A percentile compares a stretch with the other conserved stretches of the same genome.
phyloP scores from a whole-genome alignment of 2,888 invertebrate genomes.

The Lycia hirtaria region DNA sequence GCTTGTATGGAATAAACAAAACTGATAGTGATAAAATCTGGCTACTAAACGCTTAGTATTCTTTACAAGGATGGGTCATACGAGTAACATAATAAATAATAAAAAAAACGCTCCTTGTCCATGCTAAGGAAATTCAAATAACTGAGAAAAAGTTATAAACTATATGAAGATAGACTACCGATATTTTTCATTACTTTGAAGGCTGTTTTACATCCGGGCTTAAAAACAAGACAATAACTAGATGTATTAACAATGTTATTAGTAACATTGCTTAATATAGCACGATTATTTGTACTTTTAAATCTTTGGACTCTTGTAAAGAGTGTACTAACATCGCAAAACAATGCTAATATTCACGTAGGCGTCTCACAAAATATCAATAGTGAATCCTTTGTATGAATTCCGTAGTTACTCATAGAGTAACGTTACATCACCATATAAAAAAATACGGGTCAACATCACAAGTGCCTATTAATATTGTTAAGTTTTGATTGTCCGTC shows the following conservation, averaged over 20 bases:
- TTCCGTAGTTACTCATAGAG: constrained; percentile 23
- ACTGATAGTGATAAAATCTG: no score
- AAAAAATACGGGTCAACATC: constrained; percentile 22
- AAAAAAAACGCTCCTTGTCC: no score
- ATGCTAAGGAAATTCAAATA: no score
- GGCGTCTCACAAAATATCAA: constrained; percentile 27
- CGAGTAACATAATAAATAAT: no score
- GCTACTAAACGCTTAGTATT: no score
- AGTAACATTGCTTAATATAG: background rate
- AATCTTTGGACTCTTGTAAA: constrained; percentile 6
- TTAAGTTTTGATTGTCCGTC: constrained; percentile 15
- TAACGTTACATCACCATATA: constrained; percentile 23
- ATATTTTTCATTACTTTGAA: no score
- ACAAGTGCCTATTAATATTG: constrained; percentile 4
- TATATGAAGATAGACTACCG: no score
- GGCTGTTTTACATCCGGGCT: no score
- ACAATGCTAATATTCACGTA: constrained; percentile 24
- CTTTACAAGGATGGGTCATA: no score
- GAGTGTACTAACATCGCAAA: constrained; percentile 10
- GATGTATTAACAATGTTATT: no score
- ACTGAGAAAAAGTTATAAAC: no score
- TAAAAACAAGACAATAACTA: background rate
- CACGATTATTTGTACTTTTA: constrained; percentile 12
- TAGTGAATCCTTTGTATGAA: constrained; percentile 20
- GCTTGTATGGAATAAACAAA: no score